A percentile compares a stretch with the other conserved stretches of the same genome.
Conservation (phyloP, 2,888 invertebrate genomes). For the Salpingus planirostris region DNA sequence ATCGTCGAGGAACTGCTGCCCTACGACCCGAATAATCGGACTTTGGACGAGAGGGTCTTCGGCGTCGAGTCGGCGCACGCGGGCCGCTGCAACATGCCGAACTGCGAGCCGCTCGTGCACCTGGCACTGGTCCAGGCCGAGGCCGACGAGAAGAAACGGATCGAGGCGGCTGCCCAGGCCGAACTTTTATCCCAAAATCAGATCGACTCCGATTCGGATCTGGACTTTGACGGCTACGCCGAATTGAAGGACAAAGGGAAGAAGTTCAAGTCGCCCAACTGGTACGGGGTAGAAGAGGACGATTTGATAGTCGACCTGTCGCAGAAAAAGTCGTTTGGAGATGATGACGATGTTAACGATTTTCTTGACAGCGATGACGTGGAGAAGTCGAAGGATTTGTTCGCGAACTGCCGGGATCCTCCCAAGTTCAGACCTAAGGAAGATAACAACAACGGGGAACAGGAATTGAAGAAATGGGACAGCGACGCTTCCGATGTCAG, state of each 20-base stretch:
- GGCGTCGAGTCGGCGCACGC: neutral
- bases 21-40: neutral
- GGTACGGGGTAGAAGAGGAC: conserved; percentile 10
- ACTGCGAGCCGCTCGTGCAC: neutral
- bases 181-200: neutral
- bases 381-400: too few relatives aligned
- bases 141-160: neutral
- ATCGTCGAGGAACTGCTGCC: conserved; percentile 27
- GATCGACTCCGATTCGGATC: neutral
- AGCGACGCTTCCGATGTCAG: conserved; percentile 10
- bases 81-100: neutral
- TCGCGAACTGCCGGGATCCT: too few relatives aligned
- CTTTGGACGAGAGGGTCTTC: too few relatives aligned
- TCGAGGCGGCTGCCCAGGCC: neutral
- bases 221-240: too few relatives aligned
- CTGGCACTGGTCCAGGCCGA: neutral
- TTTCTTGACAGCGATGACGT: too few relatives aligned
- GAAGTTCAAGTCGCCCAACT: conserved; percentile 1
- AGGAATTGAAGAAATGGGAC: conserved; percentile 7
- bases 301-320: conserved; percentile 11
- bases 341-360: too few relatives aligned
- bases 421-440: too few relatives aligned
- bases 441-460: conserved; percentile 3
- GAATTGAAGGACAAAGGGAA: too few relatives aligned
- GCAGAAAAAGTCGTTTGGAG: neutral